Evolutionary conservation across 2,113 vertebrate genomes (phyloP).

Genomic region (Hemicordylus capensis): DNA sequence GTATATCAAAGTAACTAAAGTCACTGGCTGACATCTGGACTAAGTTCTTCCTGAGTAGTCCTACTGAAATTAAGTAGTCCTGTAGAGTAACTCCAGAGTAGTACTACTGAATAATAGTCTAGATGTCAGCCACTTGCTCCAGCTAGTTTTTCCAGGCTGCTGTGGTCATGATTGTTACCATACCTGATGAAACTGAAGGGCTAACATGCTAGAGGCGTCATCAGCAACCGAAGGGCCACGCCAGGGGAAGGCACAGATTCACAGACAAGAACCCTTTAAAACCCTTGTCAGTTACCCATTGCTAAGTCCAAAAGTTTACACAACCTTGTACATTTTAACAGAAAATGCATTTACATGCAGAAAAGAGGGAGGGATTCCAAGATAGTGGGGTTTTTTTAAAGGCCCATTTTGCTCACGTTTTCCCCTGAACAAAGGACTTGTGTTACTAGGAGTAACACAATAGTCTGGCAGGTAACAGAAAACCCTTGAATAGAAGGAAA

Average conservation of each 20-base stretch:
- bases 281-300: conserved; percentile 31
- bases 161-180: background rate
- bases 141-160: too few relatives aligned
- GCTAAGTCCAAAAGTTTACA: accelerated
- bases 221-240: background rate
- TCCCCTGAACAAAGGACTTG: conserved; percentile 63
- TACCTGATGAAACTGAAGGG: conserved; percentile 47
- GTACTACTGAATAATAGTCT: too few relatives aligned
- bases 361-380: conserved; percentile 29
- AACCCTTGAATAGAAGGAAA: conserved; percentile 78
- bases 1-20: conserved; percentile 3
- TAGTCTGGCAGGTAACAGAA: conserved; percentile 75
- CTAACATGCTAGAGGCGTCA: background rate
- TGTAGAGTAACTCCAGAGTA: too few relatives aligned
- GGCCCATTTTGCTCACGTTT: conserved; percentile 45
- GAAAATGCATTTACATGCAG: conserved; percentile 14
- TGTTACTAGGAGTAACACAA: conserved; percentile 69
- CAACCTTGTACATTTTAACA: background rate
- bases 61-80: too few relatives aligned
- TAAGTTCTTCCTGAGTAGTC: too few relatives aligned
- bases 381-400: conserved; percentile 36
- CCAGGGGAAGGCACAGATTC: background rate
- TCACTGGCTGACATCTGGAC: too few relatives aligned
- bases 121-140: too few relatives aligned
- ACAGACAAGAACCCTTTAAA: conserved; percentile 9